phyloP scores from a whole-genome alignment of 2,797 vertebrate species.

The Pogonophryne albipinna region DNA sequence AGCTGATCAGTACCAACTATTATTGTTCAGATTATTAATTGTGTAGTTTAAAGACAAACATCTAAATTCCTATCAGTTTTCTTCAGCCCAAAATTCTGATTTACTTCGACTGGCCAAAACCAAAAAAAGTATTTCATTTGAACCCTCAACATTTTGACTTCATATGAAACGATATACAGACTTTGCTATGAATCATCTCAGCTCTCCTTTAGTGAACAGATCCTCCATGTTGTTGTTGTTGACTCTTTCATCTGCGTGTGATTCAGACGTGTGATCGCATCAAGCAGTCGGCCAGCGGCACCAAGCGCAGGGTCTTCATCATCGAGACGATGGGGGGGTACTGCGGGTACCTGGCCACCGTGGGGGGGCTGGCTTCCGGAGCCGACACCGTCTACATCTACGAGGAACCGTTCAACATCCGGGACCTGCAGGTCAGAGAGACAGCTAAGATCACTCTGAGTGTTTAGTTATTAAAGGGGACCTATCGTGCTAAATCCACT shows the following conservation, averaged over 20 bases:
- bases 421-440: constrained; percentile 88
- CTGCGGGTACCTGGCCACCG: constrained; percentile 95
- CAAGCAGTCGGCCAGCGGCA: constrained; percentile 96
- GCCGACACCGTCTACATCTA: constrained; percentile 96
- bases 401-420: constrained; percentile 94
- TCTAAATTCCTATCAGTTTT: background rate
- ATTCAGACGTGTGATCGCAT: constrained; percentile 87
- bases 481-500: no score
- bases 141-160: no score
- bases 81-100: background rate
- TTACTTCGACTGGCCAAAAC: background rate
- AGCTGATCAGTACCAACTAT: no score
- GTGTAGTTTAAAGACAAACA: background rate
- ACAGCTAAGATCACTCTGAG: no score
- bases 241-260: background rate
- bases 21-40: no score
- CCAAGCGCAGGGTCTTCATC: constrained; percentile 95
- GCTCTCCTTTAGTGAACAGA: constrained; percentile 31
- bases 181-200: background rate
- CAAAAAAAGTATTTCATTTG: background rate
- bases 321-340: constrained; percentile 98
- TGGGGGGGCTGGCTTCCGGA: constrained; percentile 92
- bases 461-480: no score
- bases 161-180: no score
- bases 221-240: background rate